Evolutionary conservation across 2,888 invertebrate species (phyloP).

Genomic region (Automeris io): DNA sequence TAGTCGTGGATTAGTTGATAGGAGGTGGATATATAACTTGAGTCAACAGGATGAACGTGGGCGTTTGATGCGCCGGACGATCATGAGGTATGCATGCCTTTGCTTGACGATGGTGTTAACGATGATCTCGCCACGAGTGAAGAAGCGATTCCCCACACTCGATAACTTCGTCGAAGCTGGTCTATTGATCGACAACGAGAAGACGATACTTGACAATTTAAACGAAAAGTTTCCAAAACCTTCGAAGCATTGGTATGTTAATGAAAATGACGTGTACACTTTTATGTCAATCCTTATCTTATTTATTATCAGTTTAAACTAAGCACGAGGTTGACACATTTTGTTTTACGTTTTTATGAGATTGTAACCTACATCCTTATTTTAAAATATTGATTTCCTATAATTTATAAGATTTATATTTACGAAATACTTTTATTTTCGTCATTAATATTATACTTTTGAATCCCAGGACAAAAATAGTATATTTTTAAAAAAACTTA

Average conservation of each 20-base stretch:
- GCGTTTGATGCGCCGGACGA: slow-evolving; percentile 87
- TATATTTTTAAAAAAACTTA: too few species aligned
- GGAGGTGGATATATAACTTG: slow-evolving; percentile 20
- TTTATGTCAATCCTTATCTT: neutral
- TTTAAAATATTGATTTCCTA: too few species aligned
- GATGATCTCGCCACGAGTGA: slow-evolving; percentile 91
- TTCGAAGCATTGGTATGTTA: slow-evolving; percentile 87
- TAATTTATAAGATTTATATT: too few species aligned
- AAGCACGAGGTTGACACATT: too few species aligned
- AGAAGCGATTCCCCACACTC: slow-evolving; percentile 90
- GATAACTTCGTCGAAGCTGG: slow-evolving; percentile 91
- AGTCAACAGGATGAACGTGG: slow-evolving; percentile 84
- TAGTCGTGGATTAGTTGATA: neutral
- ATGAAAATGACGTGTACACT: neutral
- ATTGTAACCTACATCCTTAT: too few species aligned
- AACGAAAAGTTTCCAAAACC: slow-evolving; percentile 89
- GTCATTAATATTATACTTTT: too few species aligned
- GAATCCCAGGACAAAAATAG: too few species aligned
- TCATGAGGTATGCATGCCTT: slow-evolving; percentile 89
- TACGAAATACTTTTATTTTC: too few species aligned
- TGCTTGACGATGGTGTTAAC: slow-evolving; percentile 92
- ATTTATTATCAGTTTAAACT: neutral
- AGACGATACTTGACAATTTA: slow-evolving; percentile 85
- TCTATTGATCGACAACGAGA: slow-evolving; percentile 88
- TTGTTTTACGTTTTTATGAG: too few species aligned